Evolutionary conservation across 35 echinoderm and acorn worm species (phyloP).

Genomic region (Apostichopus japonicus): DNA sequence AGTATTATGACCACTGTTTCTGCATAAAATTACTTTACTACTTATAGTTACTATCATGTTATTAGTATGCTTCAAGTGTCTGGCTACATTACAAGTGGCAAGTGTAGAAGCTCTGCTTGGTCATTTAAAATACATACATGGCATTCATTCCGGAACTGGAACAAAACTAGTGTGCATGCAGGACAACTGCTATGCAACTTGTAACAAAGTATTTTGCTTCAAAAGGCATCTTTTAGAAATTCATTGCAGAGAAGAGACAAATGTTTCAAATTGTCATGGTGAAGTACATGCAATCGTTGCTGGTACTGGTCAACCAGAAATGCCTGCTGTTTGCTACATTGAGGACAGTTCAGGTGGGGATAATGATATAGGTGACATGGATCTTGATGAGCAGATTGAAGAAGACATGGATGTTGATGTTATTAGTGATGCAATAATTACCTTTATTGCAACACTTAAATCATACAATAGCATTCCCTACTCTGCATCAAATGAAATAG

Average conservation of each 20-base stretch:
- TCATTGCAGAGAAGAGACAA: neutral
- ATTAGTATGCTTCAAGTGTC: conserved; percentile 28
- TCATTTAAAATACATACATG: conserved; percentile 34
- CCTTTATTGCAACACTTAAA: neutral
- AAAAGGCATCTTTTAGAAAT: neutral
- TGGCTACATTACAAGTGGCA: neutral
- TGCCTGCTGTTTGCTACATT: too few relatives aligned
- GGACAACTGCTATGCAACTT: neutral
- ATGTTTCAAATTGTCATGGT: too few relatives aligned
- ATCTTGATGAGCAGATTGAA: neutral
- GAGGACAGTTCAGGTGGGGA: too few relatives aligned
- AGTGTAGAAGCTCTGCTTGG: neutral
- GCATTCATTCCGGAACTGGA: conserved; percentile 10
- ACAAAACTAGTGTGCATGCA: conserved; percentile 35
- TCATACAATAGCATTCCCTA: conserved; percentile 30
- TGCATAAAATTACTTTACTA: too few relatives aligned
- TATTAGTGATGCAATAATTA: conserved; percentile 6
- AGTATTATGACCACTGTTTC: neutral
- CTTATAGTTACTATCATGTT: neutral
- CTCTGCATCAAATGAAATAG: conserved; percentile 30
- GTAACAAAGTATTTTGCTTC: conserved; percentile 3
- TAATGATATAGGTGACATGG: neutral
- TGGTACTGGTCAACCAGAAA: too few relatives aligned
- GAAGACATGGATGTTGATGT: neutral
- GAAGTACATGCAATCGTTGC: too few relatives aligned